These are phyloP conservation scores for Baronia brevicornis DNA, from an alignment of 2,888 invertebrate species.

Conservation along the genomic window DNA sequence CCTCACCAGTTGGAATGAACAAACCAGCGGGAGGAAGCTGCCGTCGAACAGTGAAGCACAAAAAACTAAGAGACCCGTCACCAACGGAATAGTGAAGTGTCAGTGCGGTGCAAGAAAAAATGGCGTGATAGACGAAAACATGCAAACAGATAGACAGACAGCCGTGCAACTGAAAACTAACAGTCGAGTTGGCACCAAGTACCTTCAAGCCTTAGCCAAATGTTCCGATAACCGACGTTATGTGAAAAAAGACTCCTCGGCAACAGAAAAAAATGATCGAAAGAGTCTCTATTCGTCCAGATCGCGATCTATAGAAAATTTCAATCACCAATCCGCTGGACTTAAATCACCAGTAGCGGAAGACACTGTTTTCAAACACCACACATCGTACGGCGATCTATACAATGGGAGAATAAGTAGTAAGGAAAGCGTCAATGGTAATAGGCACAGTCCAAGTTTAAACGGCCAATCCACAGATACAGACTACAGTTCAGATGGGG, in stretches of 20 bases:
- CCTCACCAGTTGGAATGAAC: constrained; percentile 71
- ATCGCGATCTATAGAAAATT: constrained; percentile 70
- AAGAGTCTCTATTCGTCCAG: constrained; percentile 48
- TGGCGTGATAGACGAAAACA: constrained; percentile 42
- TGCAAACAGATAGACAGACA: constrained; percentile 39
- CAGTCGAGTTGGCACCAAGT: constrained; percentile 66
- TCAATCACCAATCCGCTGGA: constrained; percentile 50
- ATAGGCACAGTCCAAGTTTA: constrained; percentile 56
- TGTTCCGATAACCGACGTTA: constrained; percentile 44
- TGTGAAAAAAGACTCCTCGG: constrained; percentile 56
- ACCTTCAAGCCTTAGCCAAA: constrained; percentile 62
- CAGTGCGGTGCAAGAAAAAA: constrained; percentile 64
- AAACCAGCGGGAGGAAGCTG: constrained; percentile 68
- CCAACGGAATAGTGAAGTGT: constrained; percentile 62
- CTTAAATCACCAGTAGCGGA: constrained; percentile 50
- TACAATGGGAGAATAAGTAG: constrained; percentile 62
- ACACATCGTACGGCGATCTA: constrained; percentile 65
- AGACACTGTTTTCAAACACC: constrained; percentile 52
- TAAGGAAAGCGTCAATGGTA: constrained; percentile 60
- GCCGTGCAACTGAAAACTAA: constrained; percentile 53
- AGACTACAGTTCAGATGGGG: constrained; percentile 70
- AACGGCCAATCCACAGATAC: constrained; percentile 68
- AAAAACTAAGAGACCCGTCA: constrained; percentile 66
- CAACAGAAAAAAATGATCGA: constrained; percentile 50
- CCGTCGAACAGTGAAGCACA: constrained; percentile 72